Percentiles rank a stretch among this genome's conserved stretches.
Evolutionary conservation across 2,113 vertebrate genomes (phyloP).

Genomic region (Hippocampus abdominalis): DNA sequence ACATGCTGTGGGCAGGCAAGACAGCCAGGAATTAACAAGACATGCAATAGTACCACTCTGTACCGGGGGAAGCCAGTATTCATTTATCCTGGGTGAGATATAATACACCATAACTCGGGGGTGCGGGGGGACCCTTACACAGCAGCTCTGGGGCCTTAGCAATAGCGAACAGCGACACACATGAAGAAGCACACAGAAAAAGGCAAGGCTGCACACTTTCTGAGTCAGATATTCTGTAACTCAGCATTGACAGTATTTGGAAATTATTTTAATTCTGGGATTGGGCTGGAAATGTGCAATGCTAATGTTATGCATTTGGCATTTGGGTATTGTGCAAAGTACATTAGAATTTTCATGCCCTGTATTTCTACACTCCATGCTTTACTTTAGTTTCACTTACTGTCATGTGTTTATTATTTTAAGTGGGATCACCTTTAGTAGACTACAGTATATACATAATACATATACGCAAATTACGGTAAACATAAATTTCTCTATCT

Average conservation of each 20-base stretch:
- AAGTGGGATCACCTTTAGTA: too few relatives aligned
- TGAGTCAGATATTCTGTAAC: conserved; percentile 11
- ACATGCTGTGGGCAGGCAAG: conserved; percentile 28
- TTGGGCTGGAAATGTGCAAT: conserved; percentile 16
- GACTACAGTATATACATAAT: too few relatives aligned
- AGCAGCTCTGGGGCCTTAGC: conserved; percentile 9
- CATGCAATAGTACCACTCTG: conserved; percentile 58
- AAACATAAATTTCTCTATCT: too few relatives aligned
- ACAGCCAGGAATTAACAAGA: conserved; percentile 51
- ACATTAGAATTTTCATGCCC: too few relatives aligned
- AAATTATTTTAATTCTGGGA: conserved; percentile 32
- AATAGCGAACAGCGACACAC: neutral
- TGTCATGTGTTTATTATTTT: neutral
- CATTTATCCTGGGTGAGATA: conserved; percentile 49
- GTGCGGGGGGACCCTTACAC: conserved; percentile 46
- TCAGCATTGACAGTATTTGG: conserved; percentile 24
- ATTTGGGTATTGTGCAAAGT: conserved; percentile 21
- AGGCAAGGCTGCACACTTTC: neutral
- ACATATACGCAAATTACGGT: too few relatives aligned
- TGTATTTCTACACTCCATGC: neutral
- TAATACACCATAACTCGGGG: conserved; percentile 24
- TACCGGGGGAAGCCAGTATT: conserved; percentile 45
- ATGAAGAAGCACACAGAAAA: neutral
- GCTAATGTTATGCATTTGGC: conserved; percentile 34
- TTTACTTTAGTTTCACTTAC: neutral